phyloP scores from a whole-genome alignment of 2,113 vertebrate genomes.

The Odontesthes bonariensis region DNA sequence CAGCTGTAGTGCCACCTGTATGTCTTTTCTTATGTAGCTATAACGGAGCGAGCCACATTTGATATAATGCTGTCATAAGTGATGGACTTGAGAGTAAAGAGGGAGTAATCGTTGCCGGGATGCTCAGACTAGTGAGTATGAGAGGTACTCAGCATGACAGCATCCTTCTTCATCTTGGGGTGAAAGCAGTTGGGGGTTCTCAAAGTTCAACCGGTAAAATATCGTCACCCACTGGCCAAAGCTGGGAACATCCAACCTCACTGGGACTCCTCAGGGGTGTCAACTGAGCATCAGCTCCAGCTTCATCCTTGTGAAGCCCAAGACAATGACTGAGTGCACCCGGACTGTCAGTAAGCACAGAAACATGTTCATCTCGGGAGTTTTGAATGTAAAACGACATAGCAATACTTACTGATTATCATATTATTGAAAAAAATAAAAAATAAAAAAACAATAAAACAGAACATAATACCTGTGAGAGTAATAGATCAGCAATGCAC shows the following conservation, averaged over 20 bases:
- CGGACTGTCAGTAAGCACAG: slow-evolving; percentile 19
- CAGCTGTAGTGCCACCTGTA: slow-evolving; percentile 79
- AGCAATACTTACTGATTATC: no score
- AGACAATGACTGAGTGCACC: background rate
- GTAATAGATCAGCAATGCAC: no score
- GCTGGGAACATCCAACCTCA: slow-evolving; percentile 50
- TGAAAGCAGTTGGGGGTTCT: slow-evolving; percentile 78
- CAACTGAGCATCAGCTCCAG: slow-evolving; percentile 8
- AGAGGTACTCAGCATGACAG: slow-evolving; percentile 81
- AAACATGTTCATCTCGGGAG: background rate
- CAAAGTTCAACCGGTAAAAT: slow-evolving; percentile 80
- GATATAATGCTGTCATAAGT: slow-evolving; percentile 77
- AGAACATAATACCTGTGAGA: no score
- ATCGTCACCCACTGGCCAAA: slow-evolving; percentile 76
- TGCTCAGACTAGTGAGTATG: slow-evolving; percentile 79
- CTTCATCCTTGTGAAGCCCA: slow-evolving; percentile 6
- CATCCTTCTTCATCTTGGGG: slow-evolving; percentile 82
- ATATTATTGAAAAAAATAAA: no score
- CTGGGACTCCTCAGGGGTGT: slow-evolving; percentile 22
- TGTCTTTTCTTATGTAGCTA: slow-evolving; percentile 62
- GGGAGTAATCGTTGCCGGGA: slow-evolving; percentile 82
- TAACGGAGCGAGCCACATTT: slow-evolving; percentile 64
- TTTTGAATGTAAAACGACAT: no score
- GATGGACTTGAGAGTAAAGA: slow-evolving; percentile 77
- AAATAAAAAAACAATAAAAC: no score